A percentile compares a stretch with the other conserved stretches of the same genome.
Evolutionary conservation across 1,140 invertebrate species (phyloP).

Genomic region (Thalassaphorura encarpata): DNA sequence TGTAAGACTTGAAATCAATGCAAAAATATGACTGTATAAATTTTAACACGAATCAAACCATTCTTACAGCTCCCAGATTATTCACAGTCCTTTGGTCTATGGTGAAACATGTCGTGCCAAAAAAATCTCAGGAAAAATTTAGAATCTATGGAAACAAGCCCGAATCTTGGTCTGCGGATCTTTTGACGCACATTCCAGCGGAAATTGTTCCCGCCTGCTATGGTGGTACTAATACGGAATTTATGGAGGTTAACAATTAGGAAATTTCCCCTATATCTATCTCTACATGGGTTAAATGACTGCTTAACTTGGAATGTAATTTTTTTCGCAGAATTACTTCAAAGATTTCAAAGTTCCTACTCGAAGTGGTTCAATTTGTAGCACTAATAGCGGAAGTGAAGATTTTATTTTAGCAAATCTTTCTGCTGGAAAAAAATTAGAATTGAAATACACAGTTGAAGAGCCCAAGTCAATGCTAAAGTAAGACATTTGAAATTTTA

Average conservation of each 20-base stretch:
- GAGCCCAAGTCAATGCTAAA: background rate
- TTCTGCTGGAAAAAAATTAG: background rate
- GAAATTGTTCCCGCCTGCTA: background rate
- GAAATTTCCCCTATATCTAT: too few species aligned
- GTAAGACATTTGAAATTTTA: background rate
- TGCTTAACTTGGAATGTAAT: too few species aligned
- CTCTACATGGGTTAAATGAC: too few species aligned
- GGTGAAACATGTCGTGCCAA: background rate
- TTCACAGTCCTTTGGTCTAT: constrained; percentile 1
- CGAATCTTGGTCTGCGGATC: background rate
- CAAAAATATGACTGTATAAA: too few species aligned
- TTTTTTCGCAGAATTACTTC: too few species aligned
- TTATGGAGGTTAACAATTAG: too few species aligned
- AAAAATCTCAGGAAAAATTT: background rate
- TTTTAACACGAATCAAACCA: too few species aligned
- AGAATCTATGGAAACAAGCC: background rate
- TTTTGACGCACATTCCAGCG: background rate
- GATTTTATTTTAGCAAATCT: background rate
- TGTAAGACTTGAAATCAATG: too few species aligned
- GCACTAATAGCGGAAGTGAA: too few species aligned
- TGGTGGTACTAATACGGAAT: background rate
- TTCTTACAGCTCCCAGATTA: background rate
- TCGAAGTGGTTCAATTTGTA: background rate
- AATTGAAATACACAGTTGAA: background rate
- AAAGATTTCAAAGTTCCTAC: background rate